These are phyloP conservation scores for Formicarius rufipectus DNA, from an alignment of 2,113 vertebrate species.

Conservation along the genomic window DNA sequence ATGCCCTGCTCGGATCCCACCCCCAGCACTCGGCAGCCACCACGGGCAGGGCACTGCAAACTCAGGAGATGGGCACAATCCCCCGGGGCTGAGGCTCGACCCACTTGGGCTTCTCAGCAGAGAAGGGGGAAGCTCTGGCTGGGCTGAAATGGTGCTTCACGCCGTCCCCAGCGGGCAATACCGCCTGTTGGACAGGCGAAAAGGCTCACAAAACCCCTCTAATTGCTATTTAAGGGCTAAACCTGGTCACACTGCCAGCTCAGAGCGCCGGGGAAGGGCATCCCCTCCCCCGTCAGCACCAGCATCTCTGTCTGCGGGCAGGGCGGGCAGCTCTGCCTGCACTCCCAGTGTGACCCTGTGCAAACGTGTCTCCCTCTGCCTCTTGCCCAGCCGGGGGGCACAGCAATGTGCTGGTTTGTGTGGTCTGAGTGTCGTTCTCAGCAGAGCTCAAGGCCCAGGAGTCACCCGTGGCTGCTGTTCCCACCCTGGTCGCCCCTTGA, in stretches of 20 bases:
- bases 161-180: neutral
- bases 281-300: slow-evolving; percentile 4
- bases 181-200: neutral
- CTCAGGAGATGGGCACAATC: slow-evolving; percentile 22
- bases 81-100: neutral
- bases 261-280: slow-evolving; percentile 13
- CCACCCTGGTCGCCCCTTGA: neutral
- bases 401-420: fast-evolving
- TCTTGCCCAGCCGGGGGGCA: neutral
- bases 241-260: slow-evolving; percentile 44
- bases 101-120: neutral
- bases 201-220: neutral
- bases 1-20: neutral
- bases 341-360: neutral
- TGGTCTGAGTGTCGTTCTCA: fast-evolving
- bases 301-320: slow-evolving; percentile 6
- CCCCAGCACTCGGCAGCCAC: neutral
- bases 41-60: neutral
- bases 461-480: neutral
- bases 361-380: neutral
- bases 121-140: neutral
- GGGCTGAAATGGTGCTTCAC: slow-evolving; percentile 54
- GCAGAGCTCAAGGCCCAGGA: neutral
- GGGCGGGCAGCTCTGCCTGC: no score
- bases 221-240: slow-evolving; percentile 43